Percentiles rank a stretch among this genome's conserved stretches.
phyloP scores from a whole-genome alignment of 2,797 vertebrate species.

The Nothura maculosa region DNA sequence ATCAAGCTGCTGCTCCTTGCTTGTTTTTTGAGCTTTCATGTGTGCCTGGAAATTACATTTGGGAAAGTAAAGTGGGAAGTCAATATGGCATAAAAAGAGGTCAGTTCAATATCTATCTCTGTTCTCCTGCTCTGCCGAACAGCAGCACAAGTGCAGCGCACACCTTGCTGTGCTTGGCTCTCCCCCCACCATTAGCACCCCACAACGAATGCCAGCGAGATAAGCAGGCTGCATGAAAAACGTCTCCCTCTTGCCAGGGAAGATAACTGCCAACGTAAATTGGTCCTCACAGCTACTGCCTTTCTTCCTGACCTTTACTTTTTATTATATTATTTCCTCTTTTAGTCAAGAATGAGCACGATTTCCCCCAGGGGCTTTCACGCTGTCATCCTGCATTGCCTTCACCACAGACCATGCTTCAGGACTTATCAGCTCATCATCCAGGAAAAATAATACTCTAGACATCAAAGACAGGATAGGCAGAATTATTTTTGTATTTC shows the following conservation, averaged over 20 bases:
- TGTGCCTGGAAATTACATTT: slow-evolving; percentile 78
- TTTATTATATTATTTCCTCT: not conserved
- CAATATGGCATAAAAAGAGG: not conserved
- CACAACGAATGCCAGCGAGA: not conserved
- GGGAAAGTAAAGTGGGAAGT: not conserved
- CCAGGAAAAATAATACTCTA: not conserved
- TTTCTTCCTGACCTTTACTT: slow-evolving; percentile 17
- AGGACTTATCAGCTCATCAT: slow-evolving; percentile 13
- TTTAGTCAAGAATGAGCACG: slow-evolving; percentile 37
- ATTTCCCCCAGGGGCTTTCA: slow-evolving; percentile 16
- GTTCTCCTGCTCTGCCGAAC: not conserved
- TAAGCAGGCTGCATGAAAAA: not conserved
- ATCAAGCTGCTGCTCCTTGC: slow-evolving; percentile 84
- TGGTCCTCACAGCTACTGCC: not conserved
- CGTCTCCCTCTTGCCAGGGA: not conserved
- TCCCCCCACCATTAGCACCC: not conserved
- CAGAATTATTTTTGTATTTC: not conserved
- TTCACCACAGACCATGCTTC: not conserved
- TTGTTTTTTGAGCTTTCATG: slow-evolving; percentile 81
- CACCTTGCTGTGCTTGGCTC: not conserved
- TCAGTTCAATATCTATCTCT: not conserved
- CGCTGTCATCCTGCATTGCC: slow-evolving; percentile 16
- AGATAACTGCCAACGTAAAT: not conserved
- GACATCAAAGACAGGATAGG: not conserved
- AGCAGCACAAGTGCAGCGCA: not conserved